Evolutionary conservation across 2,797 vertebrate genomes (phyloP), one percentile per base, ranked within the genome.

Genomic region (Eptatretus atami): DNA sequence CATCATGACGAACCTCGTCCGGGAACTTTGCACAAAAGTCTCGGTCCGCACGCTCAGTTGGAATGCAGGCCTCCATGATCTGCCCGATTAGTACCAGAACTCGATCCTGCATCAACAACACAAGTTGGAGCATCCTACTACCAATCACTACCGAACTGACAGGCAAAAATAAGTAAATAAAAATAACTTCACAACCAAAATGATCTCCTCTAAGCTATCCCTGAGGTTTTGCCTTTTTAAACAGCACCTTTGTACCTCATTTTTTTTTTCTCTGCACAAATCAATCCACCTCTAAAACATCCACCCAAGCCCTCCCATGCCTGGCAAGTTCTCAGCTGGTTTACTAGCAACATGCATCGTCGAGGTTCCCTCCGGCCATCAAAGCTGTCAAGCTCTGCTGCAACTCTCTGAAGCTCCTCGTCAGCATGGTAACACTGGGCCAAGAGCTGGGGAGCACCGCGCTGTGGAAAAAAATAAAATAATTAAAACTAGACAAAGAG

Each of bases 1-100:
- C 95, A 79, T 96, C 90, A 65, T 96, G 90, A n/a, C 88, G 82
- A 72, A 96, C 88, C 77, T 96, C 90, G 74, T 96, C 90, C 0
- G 90, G 90, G 77, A 96, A 96, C 75, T 96, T 96, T 44, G 90
- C 90, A 63, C 80, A 82, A 66, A 96, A 96, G 74, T 96, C 90
- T 69, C 90, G 72, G 69, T 93, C 87, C 71, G 90, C 88, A 44
- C 90, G 78, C 68, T 93, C 81, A 6, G 80, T 77, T 15, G 84
- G 83, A 71, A 96, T 96, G 77, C 88, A 95, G 73, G 82, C 84
- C 68, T 94, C 88, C 88, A 96, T 96, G 69, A 95, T 93, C 75
- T 90, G 84, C 74, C 82, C 86, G 70, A 96, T 86, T 68, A 96
- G 85, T 75, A 82, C 90, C 67, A 96, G 71, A 72, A 96, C 31